phyloP scores from a whole-genome alignment of 1,140 invertebrate genomes.

The Brachionus calyciflorus region DNA sequence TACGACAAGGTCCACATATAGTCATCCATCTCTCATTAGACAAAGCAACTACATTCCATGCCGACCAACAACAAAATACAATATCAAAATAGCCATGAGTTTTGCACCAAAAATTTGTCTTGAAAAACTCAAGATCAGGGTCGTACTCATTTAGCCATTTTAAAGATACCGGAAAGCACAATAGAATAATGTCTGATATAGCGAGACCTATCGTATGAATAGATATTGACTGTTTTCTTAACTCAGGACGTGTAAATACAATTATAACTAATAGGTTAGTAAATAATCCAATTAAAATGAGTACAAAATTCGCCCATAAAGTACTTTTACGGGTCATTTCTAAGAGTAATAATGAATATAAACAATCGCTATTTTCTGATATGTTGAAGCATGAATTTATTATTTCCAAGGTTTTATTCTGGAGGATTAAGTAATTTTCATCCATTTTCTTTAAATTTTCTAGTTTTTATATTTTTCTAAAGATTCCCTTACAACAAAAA shows the following conservation, averaged over 20 bases:
- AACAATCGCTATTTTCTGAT: not conserved
- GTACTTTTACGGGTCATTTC: conserved; percentile 32
- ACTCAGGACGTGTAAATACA: not conserved
- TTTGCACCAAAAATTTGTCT: conserved; percentile 23
- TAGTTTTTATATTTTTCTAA: too few relatives aligned
- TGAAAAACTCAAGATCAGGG: not conserved
- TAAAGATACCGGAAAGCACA: not conserved
- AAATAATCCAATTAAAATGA: conserved; percentile 24
- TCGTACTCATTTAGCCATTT: conserved; percentile 26
- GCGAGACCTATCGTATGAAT: conserved; percentile 29
- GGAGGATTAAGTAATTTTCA: not conserved
- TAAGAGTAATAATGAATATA: not conserved
- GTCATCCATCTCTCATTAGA: conserved; percentile 35
- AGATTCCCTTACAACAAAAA: not conserved
- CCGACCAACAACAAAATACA: conserved; percentile 42
- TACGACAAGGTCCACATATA: conserved; percentile 2
- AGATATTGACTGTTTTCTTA: conserved; percentile 39
- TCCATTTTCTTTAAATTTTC: conserved; percentile 9
- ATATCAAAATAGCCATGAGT: conserved; percentile 42
- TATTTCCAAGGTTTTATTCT: conserved; percentile 16
- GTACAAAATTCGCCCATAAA: conserved; percentile 24
- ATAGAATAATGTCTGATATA: conserved; percentile 21
- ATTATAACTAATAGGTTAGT: conserved; percentile 27
- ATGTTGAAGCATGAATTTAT: conserved; percentile 13
- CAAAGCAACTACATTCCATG: conserved; percentile 36